A percentile compares a stretch with the other conserved stretches of the same genome.
phyloP scores from a whole-genome alignment of 2,888 invertebrate genomes.

The Drosophila neotestacea region DNA sequence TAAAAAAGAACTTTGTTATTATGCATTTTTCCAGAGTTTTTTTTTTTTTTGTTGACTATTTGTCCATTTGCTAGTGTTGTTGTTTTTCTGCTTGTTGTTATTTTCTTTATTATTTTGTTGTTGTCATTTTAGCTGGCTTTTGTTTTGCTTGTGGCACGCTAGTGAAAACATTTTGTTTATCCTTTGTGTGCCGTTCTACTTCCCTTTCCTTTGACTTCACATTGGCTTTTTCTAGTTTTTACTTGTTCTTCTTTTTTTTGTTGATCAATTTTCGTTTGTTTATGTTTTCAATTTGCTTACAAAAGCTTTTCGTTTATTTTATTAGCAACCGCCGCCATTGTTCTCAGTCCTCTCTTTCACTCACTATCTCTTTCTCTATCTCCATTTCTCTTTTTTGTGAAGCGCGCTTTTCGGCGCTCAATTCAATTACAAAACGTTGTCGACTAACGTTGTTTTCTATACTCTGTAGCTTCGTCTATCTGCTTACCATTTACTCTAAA shows the following conservation, averaged over 20 bases:
- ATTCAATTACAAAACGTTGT: conserved; percentile 69
- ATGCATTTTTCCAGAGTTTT: conserved; percentile 62
- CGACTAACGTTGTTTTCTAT: conserved; percentile 45
- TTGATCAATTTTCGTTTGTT: conserved; percentile 78
- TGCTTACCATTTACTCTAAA: conserved; percentile 59
- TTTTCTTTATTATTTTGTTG: conserved; percentile 23
- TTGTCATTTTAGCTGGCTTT: conserved; percentile 58
- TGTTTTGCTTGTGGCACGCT: conserved; percentile 42
- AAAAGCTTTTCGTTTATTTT: conserved; percentile 83
- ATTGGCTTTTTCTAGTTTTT: conserved; percentile 43
- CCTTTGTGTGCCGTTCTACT: conserved; percentile 45
- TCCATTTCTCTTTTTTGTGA: conserved; percentile 21
- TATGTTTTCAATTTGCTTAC: conserved; percentile 82
- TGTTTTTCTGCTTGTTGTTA: conserved; percentile 23
- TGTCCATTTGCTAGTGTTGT: conserved; percentile 32
- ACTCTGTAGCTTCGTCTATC: conserved; percentile 31
- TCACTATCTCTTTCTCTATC: conserved; percentile 7
- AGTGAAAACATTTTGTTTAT: conserved; percentile 67
- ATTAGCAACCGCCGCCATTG: conserved; percentile 74
- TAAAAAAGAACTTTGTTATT: conserved; percentile 57
- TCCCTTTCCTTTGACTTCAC: background rate
- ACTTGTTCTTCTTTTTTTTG: conserved; percentile 49
- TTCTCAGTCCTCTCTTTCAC: conserved; percentile 31
- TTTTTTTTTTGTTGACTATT: conserved; percentile 31
- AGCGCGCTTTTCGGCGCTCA: conserved; percentile 74